phyloP scores from a whole-genome alignment of 2,888 invertebrate species.

The Macropis europaea region DNA sequence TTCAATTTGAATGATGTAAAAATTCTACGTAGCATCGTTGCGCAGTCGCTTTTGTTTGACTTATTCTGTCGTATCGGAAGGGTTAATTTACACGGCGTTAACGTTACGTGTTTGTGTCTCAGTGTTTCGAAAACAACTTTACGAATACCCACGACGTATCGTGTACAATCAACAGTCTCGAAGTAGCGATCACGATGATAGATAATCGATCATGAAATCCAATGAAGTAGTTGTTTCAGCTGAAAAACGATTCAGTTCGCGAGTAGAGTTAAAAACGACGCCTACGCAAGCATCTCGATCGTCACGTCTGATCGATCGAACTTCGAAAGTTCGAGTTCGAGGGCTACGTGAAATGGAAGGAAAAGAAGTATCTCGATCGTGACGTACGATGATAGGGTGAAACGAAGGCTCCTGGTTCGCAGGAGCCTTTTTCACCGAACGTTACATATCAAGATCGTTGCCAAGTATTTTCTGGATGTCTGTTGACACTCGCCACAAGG shows the following conservation, averaged over 20 bases:
- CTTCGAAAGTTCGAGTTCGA: not conserved
- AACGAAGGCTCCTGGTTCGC: conserved; percentile 22
- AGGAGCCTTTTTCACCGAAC: conserved; percentile 69
- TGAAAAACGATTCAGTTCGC: not conserved
- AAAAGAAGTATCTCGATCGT: conserved; percentile 8
- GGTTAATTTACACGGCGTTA: too few species aligned
- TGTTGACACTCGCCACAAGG: conserved; percentile 48
- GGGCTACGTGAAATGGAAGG: not conserved
- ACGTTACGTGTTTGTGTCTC: too few species aligned
- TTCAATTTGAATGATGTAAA: too few species aligned
- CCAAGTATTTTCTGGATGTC: conserved; percentile 69
- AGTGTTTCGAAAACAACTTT: too few species aligned
- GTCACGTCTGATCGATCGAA: conserved; percentile 5
- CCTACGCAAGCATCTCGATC: not conserved
- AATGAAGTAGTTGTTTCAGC: not conserved
- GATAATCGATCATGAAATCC: not conserved
- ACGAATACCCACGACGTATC: too few species aligned
- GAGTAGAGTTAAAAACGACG: not conserved
- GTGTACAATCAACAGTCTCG: not conserved
- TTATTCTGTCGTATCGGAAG: too few species aligned
- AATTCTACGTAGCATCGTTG: too few species aligned
- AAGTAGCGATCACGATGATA: not conserved
- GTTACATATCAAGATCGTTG: conserved; percentile 74
- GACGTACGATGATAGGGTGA: conserved; percentile 32
- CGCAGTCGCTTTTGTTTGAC: too few species aligned